Evolutionary conservation across 2,797 vertebrate species (phyloP).

Genomic region (Antennarius maculatus): DNA sequence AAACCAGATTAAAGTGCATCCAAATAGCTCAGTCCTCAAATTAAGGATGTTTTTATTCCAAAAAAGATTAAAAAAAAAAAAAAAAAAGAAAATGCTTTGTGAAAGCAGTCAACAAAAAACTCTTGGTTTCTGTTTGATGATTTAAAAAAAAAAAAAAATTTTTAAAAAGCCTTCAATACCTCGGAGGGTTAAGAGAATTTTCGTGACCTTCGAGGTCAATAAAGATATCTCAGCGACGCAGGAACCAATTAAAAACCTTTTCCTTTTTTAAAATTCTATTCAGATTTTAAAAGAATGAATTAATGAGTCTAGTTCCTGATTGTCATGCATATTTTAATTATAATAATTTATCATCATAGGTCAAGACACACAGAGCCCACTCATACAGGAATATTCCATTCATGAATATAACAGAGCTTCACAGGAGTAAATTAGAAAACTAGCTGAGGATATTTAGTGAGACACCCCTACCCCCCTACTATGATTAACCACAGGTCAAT

Average conservation of each 20-base stretch:
- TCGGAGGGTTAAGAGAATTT: slow-evolving; percentile 25
- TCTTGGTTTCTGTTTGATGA: slow-evolving; percentile 10
- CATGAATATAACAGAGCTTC: slow-evolving; percentile 24
- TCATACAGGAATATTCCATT: slow-evolving; percentile 37
- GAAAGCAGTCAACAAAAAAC: too few species aligned
- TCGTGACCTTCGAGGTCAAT: slow-evolving; percentile 36
- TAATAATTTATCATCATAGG: slow-evolving; percentile 65
- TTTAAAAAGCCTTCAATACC: not conserved
- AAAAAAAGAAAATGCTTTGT: not conserved
- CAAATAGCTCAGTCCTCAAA: not conserved
- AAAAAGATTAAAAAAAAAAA: not conserved
- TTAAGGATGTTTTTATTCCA: not conserved
- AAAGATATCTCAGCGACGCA: slow-evolving; percentile 27
- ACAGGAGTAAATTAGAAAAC: not conserved
- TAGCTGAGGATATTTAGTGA: not conserved
- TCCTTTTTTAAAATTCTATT: slow-evolving; percentile 64
- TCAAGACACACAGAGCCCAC: slow-evolving; percentile 39
- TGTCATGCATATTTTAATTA: slow-evolving; percentile 66
- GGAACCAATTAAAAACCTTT: slow-evolving; percentile 40
- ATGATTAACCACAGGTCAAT: not conserved
- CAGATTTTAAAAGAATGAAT: slow-evolving; percentile 61
- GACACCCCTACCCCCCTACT: not conserved
- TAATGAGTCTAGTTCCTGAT: slow-evolving; percentile 67
- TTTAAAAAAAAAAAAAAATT: too few species aligned
- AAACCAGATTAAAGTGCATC: slow-evolving; percentile 21